Base-by-base conservation (phyloP, 2,888 invertebrate species). In the Eupithecia vulgata region DNA sequence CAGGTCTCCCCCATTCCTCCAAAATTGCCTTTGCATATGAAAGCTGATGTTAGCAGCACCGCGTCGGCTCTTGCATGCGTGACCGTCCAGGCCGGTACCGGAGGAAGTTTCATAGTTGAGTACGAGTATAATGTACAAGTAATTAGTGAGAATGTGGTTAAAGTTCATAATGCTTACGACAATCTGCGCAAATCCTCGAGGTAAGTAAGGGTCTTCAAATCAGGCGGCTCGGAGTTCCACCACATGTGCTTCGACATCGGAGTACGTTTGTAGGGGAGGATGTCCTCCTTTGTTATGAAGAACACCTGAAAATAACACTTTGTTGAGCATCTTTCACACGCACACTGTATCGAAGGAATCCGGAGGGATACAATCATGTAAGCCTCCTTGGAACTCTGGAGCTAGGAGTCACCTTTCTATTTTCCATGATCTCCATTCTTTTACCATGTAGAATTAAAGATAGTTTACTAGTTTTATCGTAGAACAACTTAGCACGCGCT, bases 171-270 rank as follows among this genome's bases (percentile, higher is more conserved):
- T 25, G 57, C 88, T 80, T 68, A 93, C 94, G 89, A 87, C 35
- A 83, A 79, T 65, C 86, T 82, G 64, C 79, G 84, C 0, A 78
- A 79, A 0, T 89, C 85, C 52, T 85, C 82, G 1, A 91, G 8
- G 70, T 89, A 94, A 68, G 83, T 77, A 0, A 94, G 83, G 0
- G 30, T 84, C 15, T 74, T 78, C 0, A 90, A 15, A 37, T 94
- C 87, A 0, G 94, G 94, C 3, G 93, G 91, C 0, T 89, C 88
- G 0, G 77, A 65, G 77, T 92, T 93, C 86, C 88, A 91, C 93
- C 93, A 93, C 91, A 93, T 92, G 57, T 83, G 78, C 57, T 92
- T 91, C 0, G 91, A 88, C 85, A 94, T 82, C n/a, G 91, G 91
- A 17, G 85, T 86, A 15, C 88, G 84, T 0, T 67, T 67, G 78